Base-by-base conservation (phyloP, 1,140 invertebrate genomes). In the Melipona quadrifasciata region DNA sequence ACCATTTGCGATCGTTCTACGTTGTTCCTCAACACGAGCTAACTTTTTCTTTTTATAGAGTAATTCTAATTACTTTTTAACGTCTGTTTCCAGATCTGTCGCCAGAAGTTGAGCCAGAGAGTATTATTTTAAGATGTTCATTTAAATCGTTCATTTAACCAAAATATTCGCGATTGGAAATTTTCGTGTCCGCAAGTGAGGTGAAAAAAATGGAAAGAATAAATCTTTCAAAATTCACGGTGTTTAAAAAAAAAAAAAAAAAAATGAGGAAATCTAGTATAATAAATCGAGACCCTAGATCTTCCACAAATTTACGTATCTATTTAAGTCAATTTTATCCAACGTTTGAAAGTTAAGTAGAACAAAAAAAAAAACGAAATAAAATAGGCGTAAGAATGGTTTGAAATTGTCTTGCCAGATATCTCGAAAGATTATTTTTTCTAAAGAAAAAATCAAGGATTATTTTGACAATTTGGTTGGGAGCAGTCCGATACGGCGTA, bases 371-470 rank as follows among this genome's bases (percentile, higher is more conserved):
- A 70, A 24, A 19, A 16, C 17, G 6, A 47, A 47, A 47, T 47
- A 47, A 47, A 47, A 47, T 24, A 16, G 39, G 16, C 3, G 24
- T 67, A 82, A 70, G 10, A 74, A 31, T 55, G 39, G 55, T 74
- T n/a, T 74, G 39, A 31, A 17, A n/a, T 82, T 55, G 55, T 16
- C 12, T 24, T 34, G 47, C 39, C 24, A 58, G 31, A 71, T 27
- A 8, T 47, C 19, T 72, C 10, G 31, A 24, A 55, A 83, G 12
- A 39, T 84, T 51, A 74, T 72, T 34, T 84, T 72, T 72, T 55
- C 31, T 51, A 47, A 24, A 67, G 17, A 39, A 57, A 31, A n/a
- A 58, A 19, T 19, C 53, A 16, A 31, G 14, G n/a, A 68, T 8
- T 31, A 57, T 51, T 19, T 58, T 6, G 11, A 80, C 8, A n/a